These are phyloP conservation scores for Drosophila nigromelanica DNA, from an alignment of 1,140 invertebrate genomes.

Conservation along the genomic window DNA sequence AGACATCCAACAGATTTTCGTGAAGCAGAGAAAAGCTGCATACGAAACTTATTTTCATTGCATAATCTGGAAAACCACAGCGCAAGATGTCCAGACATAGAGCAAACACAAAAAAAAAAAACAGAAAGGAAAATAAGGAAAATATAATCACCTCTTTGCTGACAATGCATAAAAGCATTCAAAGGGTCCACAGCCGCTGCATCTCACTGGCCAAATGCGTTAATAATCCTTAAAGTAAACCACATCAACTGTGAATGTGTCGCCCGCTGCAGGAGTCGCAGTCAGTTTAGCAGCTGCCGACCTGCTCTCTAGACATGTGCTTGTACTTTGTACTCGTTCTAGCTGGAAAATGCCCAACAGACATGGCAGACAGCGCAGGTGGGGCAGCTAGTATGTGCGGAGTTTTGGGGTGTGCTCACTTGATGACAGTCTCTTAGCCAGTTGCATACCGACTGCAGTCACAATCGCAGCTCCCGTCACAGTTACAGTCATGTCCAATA, in stretches of 20 bases:
- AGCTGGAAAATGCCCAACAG: slow-evolving; percentile 39
- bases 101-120: slow-evolving; percentile 19
- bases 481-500: slow-evolving; percentile 28
- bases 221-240: slow-evolving; percentile 65
- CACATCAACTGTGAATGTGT: slow-evolving; percentile 55
- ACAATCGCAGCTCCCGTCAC: background rate
- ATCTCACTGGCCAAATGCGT: slow-evolving; percentile 38
- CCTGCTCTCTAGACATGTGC: slow-evolving; percentile 4
- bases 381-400: background rate
- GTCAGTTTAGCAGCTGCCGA: background rate
- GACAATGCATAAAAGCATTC: slow-evolving; percentile 8
- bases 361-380: slow-evolving; percentile 13
- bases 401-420: slow-evolving; percentile 18
- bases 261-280: slow-evolving; percentile 2
- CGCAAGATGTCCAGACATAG: slow-evolving; percentile 18
- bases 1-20: slow-evolving; percentile 10
- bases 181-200: background rate
- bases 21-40: background rate
- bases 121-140: background rate
- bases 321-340: background rate
- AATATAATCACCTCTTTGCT: slow-evolving; percentile 19
- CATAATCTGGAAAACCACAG: slow-evolving; percentile 21
- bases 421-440: slow-evolving; percentile 37
- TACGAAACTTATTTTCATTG: slow-evolving; percentile 24
- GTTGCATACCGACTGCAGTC: slow-evolving; percentile 18